These are phyloP conservation scores for Balaeniceps rex DNA, from an alignment of 2,113 vertebrate species.

Conservation along the genomic window DNA sequence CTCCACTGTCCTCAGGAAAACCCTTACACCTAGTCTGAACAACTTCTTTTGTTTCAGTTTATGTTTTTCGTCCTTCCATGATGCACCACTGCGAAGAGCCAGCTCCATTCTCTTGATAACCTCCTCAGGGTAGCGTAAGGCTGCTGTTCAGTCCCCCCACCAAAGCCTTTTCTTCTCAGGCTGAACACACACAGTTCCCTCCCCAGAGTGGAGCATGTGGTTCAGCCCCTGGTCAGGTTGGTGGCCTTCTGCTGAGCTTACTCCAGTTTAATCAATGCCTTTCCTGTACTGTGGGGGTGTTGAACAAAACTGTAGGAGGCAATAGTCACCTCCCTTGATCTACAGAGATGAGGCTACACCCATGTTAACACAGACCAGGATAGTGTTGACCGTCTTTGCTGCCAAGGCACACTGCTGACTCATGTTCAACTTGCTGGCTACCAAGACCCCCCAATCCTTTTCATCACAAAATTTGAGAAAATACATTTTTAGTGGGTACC, in stretches of 20 bases:
- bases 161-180: background rate
- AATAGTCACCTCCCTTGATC: background rate
- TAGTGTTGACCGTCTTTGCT: background rate
- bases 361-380: background rate
- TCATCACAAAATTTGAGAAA: background rate
- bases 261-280: background rate
- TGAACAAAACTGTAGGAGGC: background rate
- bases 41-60: background rate
- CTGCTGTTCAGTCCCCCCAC: background rate
- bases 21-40: background rate
- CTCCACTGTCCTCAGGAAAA: background rate
- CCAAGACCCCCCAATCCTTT: background rate
- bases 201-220: background rate
- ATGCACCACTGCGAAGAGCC: background rate
- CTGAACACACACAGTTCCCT: background rate
- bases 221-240: background rate
- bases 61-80: background rate
- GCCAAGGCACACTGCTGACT: background rate
- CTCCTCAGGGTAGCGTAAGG: background rate
- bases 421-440: background rate
- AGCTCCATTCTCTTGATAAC: background rate
- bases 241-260: background rate
- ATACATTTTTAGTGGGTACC: background rate
- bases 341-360: background rate
- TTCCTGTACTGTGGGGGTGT: background rate